These are phyloP conservation scores for Poeciliopsis infans DNA, from an alignment of 2,797 vertebrate genomes.

Conservation along the genomic window DNA sequence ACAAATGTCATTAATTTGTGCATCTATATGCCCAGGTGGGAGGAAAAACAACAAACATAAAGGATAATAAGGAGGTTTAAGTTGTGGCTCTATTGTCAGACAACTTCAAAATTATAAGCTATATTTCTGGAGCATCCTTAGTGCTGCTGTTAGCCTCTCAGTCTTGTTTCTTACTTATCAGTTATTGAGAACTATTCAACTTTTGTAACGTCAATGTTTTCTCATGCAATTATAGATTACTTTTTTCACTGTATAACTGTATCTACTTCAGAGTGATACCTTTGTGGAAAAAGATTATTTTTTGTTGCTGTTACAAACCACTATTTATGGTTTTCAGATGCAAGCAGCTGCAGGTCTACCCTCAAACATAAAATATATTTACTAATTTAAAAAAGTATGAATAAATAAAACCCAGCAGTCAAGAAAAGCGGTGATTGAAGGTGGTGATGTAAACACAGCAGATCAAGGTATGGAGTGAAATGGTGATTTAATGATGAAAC, in stretches of 20 bases:
- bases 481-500: too few relatives aligned
- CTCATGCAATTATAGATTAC: background rate
- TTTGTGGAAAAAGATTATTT: background rate
- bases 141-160: background rate
- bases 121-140: background rate
- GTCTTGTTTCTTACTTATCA: background rate
- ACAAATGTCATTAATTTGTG: too few relatives aligned
- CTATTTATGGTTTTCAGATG: slow-evolving; percentile 6
- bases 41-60: too few relatives aligned
- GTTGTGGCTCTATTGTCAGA: too few relatives aligned
- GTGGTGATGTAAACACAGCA: too few relatives aligned
- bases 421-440: too few relatives aligned
- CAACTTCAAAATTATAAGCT: too few relatives aligned
- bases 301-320: background rate
- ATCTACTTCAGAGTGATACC: background rate
- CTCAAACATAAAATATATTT: slow-evolving; percentile 22
- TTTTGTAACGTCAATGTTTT: background rate
- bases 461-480: too few relatives aligned
- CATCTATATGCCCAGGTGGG: too few relatives aligned
- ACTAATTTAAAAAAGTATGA: background rate
- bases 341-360: slow-evolving; percentile 13
- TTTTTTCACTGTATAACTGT: background rate
- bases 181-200: background rate
- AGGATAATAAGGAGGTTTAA: too few relatives aligned
- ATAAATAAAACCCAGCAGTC: background rate